Conservation (phyloP, 2,113 vertebrate genomes). For the Pipra filicauda region DNA sequence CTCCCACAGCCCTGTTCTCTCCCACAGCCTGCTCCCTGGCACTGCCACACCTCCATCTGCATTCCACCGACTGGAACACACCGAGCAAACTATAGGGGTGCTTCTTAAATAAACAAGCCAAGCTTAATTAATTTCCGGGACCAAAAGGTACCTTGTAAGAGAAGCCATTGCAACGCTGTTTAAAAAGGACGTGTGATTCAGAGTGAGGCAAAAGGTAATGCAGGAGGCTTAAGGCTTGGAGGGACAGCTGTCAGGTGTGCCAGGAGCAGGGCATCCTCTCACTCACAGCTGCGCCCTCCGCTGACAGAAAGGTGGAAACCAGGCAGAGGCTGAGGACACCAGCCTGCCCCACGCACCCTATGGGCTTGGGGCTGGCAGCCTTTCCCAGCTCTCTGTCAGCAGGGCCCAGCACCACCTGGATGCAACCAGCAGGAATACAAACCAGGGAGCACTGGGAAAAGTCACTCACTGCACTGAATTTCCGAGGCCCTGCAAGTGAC, state of each 20-base stretch:
- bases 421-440: not conserved
- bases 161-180: not conserved
- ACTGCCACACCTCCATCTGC: not conserved
- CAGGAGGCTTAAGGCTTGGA: not conserved
- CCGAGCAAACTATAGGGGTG: rapidly evolving
- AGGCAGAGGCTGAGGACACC: not conserved
- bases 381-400: rapidly evolving
- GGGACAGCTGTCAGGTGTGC: not conserved
- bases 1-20: not conserved
- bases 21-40: not conserved
- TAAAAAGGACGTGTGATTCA: not conserved
- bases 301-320: not conserved
- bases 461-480: not conserved
- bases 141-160: not conserved
- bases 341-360: rapidly evolving
- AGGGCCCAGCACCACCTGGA: not conserved
- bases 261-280: too few species aligned
- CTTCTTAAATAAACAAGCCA: not conserved
- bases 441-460: not conserved
- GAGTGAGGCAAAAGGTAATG: not conserved
- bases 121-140: not conserved
- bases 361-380: rapidly evolving
- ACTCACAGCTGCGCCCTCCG: not conserved
- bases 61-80: not conserved
- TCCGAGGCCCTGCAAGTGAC: not conserved